Base-by-base conservation (phyloP, 2,797 vertebrate species). In the Perodicticus potto region DNA sequence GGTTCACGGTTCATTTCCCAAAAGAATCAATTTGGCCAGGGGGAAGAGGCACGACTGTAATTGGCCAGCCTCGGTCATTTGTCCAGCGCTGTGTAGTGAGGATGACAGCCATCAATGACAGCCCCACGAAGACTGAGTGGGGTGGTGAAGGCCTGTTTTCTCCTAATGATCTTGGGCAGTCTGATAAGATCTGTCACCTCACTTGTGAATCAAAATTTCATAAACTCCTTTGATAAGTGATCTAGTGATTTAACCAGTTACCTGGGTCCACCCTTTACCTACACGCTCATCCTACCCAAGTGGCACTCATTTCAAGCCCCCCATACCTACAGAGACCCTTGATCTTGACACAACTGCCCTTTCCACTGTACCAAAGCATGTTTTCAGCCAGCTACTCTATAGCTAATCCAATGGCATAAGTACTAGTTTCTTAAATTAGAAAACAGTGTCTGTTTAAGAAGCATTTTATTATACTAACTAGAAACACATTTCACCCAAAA, bases 401-500 rank as follows among this genome's bases (percentile, higher is more conserved):
- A 72, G 49, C 34, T 65, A 80, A 89, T 20, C 70, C 61, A 43
- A 7, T 29, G 57, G 78, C 65, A 69, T 74, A 84, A 97, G 84
- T 49, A 81, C 27, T 13, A 13, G 34, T 63, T 94, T 59, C 40
- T 88, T 77, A 93, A 22, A 29, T 93, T 49, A 53, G 65, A 80
- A 96, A 82, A 82, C 6, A 4, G 27, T 29, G 34, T 77, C 86
- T 89, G 14, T 81, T 86, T 84, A 78, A 34, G 11, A 89, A 89
- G 43, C 85, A 65, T 78, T 90, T 94, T 65, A 74, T 89, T 88
- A 32, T 20, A 53, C n/a, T 53, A 13, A 77, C 10, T 32, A 91
- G 86, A 87, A 89, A 95, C 73, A 73, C 34, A 86, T 73, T 88
- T 86, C 69, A 67, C 82, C 77, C 37, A 76, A 70, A 89, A 74